Conservation (phyloP, 2,888 invertebrate species). For the Doris montereyensis region DNA sequence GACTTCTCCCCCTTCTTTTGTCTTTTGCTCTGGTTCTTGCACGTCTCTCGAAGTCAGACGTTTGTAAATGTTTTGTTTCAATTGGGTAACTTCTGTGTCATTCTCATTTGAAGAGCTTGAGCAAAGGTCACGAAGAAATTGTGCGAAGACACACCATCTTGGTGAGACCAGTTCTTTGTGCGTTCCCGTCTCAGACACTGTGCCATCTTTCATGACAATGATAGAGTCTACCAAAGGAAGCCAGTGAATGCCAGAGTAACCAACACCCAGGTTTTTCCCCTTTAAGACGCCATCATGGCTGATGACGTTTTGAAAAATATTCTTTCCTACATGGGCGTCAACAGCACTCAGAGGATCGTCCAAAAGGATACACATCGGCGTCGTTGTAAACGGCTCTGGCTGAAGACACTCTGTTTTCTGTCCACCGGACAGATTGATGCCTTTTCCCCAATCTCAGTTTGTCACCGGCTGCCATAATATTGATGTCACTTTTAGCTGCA, state of each 20-base stretch:
- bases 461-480: neutral
- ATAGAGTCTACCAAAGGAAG: slow-evolving; percentile 35
- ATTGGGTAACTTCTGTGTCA: neutral
- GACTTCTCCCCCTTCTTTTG: neutral
- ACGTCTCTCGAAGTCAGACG: neutral
- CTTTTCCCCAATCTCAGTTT: neutral
- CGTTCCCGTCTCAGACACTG: slow-evolving; percentile 29
- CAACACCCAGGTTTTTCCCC: neutral
- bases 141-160: slow-evolving; percentile 36
- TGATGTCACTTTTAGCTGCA: neutral
- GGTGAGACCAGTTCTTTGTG: slow-evolving; percentile 25
- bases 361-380: neutral
- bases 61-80: neutral
- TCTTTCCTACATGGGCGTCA: neutral
- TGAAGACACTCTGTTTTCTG: neutral
- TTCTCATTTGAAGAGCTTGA: neutral
- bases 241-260: slow-evolving; percentile 33
- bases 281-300: neutral
- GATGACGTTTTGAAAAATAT: neutral
- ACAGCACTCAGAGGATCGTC: neutral
- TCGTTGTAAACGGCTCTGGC: neutral
- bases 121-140: slow-evolving; percentile 14
- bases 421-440: neutral
- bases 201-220: slow-evolving; percentile 29
- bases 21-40: neutral